Percentiles rank a stretch among this genome's conserved stretches.
Evolutionary conservation across 2,888 invertebrate genomes (phyloP).

Genomic region (Drosophila nigricruria): DNA sequence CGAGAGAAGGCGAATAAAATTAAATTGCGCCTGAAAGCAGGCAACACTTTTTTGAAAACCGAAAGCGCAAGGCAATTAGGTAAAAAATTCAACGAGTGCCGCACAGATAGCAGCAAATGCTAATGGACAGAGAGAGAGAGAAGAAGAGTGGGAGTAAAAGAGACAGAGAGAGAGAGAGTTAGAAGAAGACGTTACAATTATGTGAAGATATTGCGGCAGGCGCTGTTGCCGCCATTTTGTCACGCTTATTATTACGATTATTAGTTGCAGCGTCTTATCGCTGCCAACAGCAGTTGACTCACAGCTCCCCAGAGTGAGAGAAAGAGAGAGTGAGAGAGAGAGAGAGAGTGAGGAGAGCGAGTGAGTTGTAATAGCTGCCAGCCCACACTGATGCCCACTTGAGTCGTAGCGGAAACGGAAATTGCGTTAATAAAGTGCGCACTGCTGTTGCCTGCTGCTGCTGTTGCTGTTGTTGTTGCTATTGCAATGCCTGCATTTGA

Average conservation of each 20-base stretch:
- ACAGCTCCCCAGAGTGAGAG: neutral
- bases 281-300: slow-evolving; percentile 14
- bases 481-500: slow-evolving; percentile 27
- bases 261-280: slow-evolving; percentile 40
- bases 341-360: neutral
- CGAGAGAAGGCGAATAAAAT: neutral
- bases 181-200: slow-evolving; percentile 34
- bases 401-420: slow-evolving; percentile 50
- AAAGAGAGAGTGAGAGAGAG: neutral
- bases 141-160: slow-evolving; percentile 5
- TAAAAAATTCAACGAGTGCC: slow-evolving; percentile 21
- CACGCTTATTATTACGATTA: slow-evolving; percentile 47
- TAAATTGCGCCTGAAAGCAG: slow-evolving; percentile 17
- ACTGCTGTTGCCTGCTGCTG: slow-evolving; percentile 25
- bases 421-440: slow-evolving; percentile 58
- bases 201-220: slow-evolving; percentile 41
- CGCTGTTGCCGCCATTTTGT: slow-evolving; percentile 48
- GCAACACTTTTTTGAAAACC: slow-evolving; percentile 39
- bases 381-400: slow-evolving; percentile 2
- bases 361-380: neutral
- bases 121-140: slow-evolving; percentile 16
- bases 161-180: neutral
- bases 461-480: neutral
- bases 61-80: slow-evolving; percentile 43
- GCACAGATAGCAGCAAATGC: slow-evolving; percentile 8